Conservation (phyloP, 2,888 invertebrate species). For the Pterobdella sp. region DNA sequence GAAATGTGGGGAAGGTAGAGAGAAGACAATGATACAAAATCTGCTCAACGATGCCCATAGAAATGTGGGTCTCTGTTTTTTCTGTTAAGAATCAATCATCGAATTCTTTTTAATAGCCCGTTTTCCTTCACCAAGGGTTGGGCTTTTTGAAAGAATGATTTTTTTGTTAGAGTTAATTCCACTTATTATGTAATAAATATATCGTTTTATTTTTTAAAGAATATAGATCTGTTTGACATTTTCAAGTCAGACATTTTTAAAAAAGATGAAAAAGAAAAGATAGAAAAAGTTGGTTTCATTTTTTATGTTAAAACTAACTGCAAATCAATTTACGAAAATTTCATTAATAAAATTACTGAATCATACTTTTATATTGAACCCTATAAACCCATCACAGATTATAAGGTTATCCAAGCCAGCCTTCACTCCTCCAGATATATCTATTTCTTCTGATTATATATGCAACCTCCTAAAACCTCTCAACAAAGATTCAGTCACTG, state of each 20-base stretch:
- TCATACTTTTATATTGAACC: neutral
- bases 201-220: neutral
- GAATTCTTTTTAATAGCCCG: too few species aligned
- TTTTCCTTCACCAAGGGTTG: too few species aligned
- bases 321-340: neutral
- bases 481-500: neutral
- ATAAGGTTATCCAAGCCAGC: too few species aligned
- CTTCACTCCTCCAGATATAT: too few species aligned
- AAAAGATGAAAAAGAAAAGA: neutral
- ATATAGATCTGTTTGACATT: neutral
- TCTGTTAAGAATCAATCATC: too few species aligned
- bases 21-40: neutral
- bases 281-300: neutral
- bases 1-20: too few species aligned
- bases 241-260: neutral
- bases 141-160: neutral
- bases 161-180: neutral
- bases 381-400: neutral
- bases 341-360: neutral
- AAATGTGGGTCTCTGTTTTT: too few species aligned
- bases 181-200: neutral
- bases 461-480: constrained; percentile 6
- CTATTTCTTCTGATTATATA: neutral
- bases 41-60: neutral
- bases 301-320: neutral